phyloP scores from a whole-genome alignment of 2,113 vertebrate species.

The Coturnix japonica region DNA sequence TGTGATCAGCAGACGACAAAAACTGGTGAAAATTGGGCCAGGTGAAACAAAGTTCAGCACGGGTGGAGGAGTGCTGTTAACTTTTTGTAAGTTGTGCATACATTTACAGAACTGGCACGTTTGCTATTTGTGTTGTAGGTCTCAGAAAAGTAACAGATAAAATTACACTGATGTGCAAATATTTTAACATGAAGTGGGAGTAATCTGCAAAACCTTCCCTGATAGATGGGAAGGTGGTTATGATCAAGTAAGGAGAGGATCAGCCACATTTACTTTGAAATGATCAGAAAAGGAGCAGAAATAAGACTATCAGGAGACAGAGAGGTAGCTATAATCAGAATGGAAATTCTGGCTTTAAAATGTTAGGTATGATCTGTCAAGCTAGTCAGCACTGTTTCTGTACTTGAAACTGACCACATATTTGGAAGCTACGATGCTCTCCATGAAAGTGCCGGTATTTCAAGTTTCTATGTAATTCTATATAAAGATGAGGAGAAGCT shows the following conservation, averaged over 20 bases:
- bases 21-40: not conserved
- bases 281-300: not conserved
- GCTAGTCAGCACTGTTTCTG: not conserved
- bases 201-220: not conserved
- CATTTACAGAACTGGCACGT: accelerated
- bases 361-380: not conserved
- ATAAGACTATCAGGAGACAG: not conserved
- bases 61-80: not conserved
- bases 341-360: not conserved
- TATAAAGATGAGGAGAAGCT: not conserved
- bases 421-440: not conserved
- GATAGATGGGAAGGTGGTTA: not conserved
- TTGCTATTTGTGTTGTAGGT: not conserved
- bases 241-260: not conserved
- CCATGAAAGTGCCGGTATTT: not conserved
- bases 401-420: not conserved
- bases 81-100: not conserved
- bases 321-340: not conserved
- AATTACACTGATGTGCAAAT: not conserved
- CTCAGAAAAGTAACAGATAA: not conserved
- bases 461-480: not conserved
- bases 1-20: not conserved
- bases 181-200: not conserved
- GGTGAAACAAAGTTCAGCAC: not conserved
- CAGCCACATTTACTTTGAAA: not conserved